Evolutionary conservation across 2,113 vertebrate species (phyloP).

Genomic region (Haliaeetus leucogaster): DNA sequence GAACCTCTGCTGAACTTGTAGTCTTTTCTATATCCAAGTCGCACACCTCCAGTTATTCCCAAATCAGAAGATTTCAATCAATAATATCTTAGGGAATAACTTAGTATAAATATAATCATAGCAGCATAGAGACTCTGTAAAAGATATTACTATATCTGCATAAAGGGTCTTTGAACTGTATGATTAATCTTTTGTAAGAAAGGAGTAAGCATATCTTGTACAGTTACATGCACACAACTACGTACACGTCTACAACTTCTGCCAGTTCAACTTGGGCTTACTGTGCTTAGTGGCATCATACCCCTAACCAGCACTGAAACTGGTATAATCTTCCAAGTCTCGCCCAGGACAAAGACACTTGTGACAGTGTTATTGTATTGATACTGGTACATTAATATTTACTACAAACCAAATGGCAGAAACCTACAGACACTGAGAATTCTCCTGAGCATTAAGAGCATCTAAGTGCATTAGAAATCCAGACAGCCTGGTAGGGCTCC

Average conservation of each 20-base stretch:
- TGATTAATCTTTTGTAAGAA: neutral
- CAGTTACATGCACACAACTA: neutral
- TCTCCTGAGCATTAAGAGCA: neutral
- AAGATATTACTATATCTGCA: neutral
- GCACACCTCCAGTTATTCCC: neutral
- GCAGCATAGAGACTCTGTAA: neutral
- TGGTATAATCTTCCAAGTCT: neutral
- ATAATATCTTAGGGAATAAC: neutral
- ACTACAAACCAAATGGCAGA: neutral
- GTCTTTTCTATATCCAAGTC: neutral
- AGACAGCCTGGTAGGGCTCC: neutral
- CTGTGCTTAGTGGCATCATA: neutral
- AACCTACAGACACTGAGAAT: neutral
- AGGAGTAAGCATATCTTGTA: neutral
- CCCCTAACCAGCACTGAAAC: neutral
- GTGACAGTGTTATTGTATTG: neutral
- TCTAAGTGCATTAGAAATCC: neutral
- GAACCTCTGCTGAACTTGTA: neutral
- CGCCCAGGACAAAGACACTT: neutral
- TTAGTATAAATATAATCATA: neutral
- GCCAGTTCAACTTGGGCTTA: neutral
- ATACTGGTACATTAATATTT: neutral
- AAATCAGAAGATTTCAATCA: neutral
- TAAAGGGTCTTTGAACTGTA: neutral
- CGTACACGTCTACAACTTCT: fast-evolving